Percentiles rank a stretch among this genome's conserved stretches.
Evolutionary conservation across 2,113 vertebrate species (phyloP).

Genomic region (Galbula dea): DNA sequence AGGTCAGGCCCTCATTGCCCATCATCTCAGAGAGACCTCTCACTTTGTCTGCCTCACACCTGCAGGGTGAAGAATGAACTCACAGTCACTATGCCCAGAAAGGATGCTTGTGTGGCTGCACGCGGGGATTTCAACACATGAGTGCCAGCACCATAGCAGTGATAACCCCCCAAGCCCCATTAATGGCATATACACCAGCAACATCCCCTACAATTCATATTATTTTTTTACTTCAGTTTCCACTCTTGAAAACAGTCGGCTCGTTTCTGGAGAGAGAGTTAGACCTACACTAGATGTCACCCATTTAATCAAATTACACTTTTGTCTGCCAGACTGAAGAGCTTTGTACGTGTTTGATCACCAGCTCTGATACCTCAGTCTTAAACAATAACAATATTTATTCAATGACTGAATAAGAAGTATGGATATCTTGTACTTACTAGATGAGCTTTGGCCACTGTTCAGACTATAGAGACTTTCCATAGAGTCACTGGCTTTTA

Average conservation of each 20-base stretch:
- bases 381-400: slow-evolving; percentile 13
- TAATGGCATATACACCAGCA: not conserved
- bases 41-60: not conserved
- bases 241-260: not conserved
- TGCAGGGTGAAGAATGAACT: not conserved
- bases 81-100: not conserved
- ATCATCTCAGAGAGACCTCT: not conserved
- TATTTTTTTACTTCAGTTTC: not conserved
- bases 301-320: not conserved
- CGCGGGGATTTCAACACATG: not conserved
- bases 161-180: not conserved
- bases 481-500: slow-evolving; percentile 80
- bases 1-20: not conserved
- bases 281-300: not conserved
- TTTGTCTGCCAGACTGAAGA: not conserved
- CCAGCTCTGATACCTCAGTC: not conserved
- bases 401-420: not conserved
- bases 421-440: slow-evolving; percentile 75
- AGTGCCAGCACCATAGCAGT: not conserved
- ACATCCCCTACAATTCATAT: not conserved
- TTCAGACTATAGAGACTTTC: slow-evolving; percentile 88
- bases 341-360: not conserved
- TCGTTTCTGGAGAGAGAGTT: not conserved
- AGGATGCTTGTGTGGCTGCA: not conserved
- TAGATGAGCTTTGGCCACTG: slow-evolving; percentile 87